Evolutionary conservation across 2,888 invertebrate genomes (phyloP).

Genomic region (Drosophila suboccidentalis): DNA sequence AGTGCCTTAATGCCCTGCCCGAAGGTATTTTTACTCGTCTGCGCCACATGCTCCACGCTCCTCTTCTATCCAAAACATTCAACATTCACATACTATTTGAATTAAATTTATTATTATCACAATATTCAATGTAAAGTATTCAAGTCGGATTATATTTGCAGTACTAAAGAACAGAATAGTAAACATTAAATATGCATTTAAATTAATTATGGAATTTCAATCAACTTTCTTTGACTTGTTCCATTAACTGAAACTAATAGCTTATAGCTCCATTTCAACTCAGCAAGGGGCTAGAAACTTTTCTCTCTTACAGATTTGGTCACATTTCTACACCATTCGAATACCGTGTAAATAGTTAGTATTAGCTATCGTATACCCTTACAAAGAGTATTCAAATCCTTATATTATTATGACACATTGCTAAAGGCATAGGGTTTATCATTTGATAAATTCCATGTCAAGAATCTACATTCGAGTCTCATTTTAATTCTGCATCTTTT

Average conservation of each 20-base stretch:
- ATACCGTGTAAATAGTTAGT: background rate
- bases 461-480: background rate
- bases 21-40: slow-evolving; percentile 15
- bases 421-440: too few relatives aligned
- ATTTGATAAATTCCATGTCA: background rate
- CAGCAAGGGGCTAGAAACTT: slow-evolving; percentile 1
- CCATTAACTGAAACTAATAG: background rate
- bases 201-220: slow-evolving; percentile 10
- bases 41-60: slow-evolving; percentile 22
- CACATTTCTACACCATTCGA: background rate
- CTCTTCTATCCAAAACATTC: slow-evolving; percentile 2
- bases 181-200: background rate
- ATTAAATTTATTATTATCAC: background rate
- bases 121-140: background rate
- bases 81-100: background rate
- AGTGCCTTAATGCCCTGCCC: slow-evolving; percentile 46
- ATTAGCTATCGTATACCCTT: background rate
- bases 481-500: background rate
- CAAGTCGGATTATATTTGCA: background rate
- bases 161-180: slow-evolving; percentile 1
- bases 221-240: slow-evolving; percentile 2
- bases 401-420: too few relatives aligned
- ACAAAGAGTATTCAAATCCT: too few relatives aligned
- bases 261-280: background rate
- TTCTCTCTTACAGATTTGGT: background rate